Conservation (phyloP, 1,140 invertebrate genomes). For the Bombyx mandarina region DNA sequence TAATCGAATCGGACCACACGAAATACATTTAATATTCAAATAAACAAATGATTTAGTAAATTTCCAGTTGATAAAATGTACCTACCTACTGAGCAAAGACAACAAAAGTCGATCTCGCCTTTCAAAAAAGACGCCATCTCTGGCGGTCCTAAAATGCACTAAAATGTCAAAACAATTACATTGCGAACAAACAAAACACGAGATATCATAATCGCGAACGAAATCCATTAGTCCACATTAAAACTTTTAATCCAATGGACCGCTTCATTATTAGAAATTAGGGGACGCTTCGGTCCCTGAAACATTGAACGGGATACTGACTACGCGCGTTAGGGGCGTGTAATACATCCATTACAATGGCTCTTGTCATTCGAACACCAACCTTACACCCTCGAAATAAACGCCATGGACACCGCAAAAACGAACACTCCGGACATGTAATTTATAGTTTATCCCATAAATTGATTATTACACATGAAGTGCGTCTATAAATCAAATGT, state of each 20-base stretch:
- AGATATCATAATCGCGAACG: conserved; percentile 9
- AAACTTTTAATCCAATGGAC: conserved; percentile 23
- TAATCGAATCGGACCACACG: too few species aligned
- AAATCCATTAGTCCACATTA: conserved; percentile 20
- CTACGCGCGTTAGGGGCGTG: conserved; percentile 7
- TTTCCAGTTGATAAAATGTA: too few species aligned
- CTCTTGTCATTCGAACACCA: background rate
- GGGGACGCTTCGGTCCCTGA: conserved; percentile 15
- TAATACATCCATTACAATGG: background rate
- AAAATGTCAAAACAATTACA: too few species aligned
- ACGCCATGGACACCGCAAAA: background rate
- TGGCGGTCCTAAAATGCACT: too few species aligned
- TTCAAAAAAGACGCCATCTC: too few species aligned
- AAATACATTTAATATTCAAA: too few species aligned
- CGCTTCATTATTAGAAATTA: conserved; percentile 38
- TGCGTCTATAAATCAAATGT: conserved; percentile 39
- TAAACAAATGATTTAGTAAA: too few species aligned
- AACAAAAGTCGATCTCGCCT: too few species aligned
- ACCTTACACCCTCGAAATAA: background rate
- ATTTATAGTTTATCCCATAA: conserved; percentile 50
- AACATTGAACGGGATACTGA: background rate
- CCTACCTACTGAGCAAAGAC: too few species aligned
- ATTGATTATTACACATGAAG: conserved; percentile 46
- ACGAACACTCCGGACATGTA: conserved; percentile 7
- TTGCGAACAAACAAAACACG: background rate